These are phyloP conservation scores for human (Homo sapiens) DNA, from an alignment of 2,113 vertebrate genomes.

Conservation along the genomic window GRCh38 chr19:32067001-32067500, in stretches of 20 bases:
- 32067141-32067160: too few species aligned
- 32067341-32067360: too few species aligned
- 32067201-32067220: neutral
- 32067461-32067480: neutral
- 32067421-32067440: neutral
- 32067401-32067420: neutral
- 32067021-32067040: too few species aligned
- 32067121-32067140: too few species aligned
- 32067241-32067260: neutral
- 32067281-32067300: neutral
- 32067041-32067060: too few species aligned
- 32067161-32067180: too few species aligned
- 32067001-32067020: too few species aligned
- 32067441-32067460: neutral
- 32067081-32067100: too few species aligned
- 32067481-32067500: neutral
- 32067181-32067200: too few species aligned
- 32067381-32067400: neutral
- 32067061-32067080: too few species aligned
- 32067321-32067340: neutral
- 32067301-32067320: neutral
- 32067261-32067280: neutral
- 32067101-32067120: too few species aligned
- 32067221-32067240: neutral
- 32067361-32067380: neutral